A percentile compares a stretch with the other conserved stretches of the same genome.
phyloP scores from a whole-genome alignment of 2,113 vertebrate genomes.

The Cebus imitator region DNA sequence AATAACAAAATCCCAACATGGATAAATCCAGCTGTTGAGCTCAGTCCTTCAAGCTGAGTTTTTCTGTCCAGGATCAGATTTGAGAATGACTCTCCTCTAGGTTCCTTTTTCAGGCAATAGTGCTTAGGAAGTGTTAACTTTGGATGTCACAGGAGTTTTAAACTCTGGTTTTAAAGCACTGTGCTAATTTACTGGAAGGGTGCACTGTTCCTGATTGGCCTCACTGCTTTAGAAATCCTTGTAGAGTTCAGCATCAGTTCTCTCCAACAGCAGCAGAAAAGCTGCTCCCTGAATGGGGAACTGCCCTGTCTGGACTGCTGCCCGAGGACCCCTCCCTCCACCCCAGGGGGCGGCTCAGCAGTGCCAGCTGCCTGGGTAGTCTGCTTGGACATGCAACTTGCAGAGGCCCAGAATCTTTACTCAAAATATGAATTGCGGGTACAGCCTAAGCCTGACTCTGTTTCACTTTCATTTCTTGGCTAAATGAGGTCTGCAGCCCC shows the following conservation, averaged over 20 bases:
- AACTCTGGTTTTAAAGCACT: neutral
- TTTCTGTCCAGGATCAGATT: too few relatives aligned
- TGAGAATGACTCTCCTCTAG: neutral
- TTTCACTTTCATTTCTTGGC: neutral
- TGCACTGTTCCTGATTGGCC: accelerated
- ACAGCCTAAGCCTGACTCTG: neutral
- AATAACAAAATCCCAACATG: too few relatives aligned
- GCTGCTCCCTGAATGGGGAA: neutral
- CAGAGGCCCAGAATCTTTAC: too few relatives aligned
- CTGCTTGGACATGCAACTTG: accelerated
- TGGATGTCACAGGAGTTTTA: neutral
- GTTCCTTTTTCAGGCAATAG: neutral
- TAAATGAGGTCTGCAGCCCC: neutral
- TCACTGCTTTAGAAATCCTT: neutral
- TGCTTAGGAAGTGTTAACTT: neutral
- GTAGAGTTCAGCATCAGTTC: neutral
- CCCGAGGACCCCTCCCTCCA: neutral
- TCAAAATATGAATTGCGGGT: neutral
- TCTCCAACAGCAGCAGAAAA: accelerated
- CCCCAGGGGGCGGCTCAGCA: neutral
- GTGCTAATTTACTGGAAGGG: neutral
- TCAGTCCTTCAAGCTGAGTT: neutral
- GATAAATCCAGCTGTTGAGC: neutral
- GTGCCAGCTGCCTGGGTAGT: neutral
- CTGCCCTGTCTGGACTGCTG: too few relatives aligned